Percentiles rank a stretch among this genome's conserved stretches.
Conservation (phyloP, 2,113 vertebrate genomes). For the Nibea albiflora region DNA sequence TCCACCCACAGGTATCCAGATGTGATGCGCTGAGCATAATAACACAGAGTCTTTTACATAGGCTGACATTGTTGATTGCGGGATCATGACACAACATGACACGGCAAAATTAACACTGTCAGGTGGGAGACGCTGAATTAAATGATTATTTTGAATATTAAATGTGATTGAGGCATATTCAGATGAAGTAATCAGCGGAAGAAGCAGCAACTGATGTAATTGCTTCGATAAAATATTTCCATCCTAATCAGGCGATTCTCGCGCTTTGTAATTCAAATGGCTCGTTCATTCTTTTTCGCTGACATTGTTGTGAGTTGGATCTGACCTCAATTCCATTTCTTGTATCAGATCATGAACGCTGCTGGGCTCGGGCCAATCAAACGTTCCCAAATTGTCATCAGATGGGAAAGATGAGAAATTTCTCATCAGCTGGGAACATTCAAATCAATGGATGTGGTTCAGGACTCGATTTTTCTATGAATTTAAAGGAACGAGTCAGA, state of each 20-base stretch:
- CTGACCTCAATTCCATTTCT: background rate
- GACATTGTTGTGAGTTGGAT: background rate
- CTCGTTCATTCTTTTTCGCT: background rate
- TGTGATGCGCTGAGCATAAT: background rate
- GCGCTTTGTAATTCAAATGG: background rate
- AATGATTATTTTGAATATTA: conserved; percentile 14
- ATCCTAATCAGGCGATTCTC: conserved; percentile 20
- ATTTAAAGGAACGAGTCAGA: background rate
- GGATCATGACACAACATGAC: background rate
- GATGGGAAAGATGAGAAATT: background rate
- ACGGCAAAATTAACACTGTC: background rate
- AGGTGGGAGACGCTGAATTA: background rate
- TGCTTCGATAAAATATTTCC: conserved; percentile 4
- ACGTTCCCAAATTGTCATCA: conserved; percentile 7
- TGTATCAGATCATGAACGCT: background rate
- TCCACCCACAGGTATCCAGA: too few relatives aligned
- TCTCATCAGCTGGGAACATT: background rate
- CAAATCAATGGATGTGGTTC: background rate
- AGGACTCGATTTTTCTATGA: background rate
- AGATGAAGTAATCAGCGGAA: conserved; percentile 3
- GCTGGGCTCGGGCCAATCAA: conserved; percentile 3
- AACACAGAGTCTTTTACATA: background rate
- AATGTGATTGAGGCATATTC: conserved; percentile 3
- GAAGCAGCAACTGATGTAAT: conserved; percentile 10
- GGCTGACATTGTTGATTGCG: background rate